A percentile compares a stretch with the other conserved stretches of the same genome.
Evolutionary conservation across 2,888 invertebrate species (phyloP).

Genomic region (Suillia variegata): DNA sequence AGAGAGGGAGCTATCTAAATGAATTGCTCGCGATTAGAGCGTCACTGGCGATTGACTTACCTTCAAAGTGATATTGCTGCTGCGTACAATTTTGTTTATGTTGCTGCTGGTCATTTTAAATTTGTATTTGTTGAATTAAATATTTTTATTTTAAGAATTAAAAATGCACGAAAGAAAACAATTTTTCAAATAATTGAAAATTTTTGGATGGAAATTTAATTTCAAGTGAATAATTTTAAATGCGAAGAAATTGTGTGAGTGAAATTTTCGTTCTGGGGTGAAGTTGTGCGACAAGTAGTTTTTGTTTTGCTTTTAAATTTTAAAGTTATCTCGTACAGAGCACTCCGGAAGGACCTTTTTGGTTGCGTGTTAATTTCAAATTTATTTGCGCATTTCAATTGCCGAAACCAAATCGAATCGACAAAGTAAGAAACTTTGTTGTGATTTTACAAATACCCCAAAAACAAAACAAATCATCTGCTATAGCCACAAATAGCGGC

Average conservation of each 20-base stretch:
- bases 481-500: no score
- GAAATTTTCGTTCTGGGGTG: no score
- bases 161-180: not conserved
- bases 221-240: not conserved
- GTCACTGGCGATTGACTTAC: conserved; percentile 26
- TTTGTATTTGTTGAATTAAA: conserved; percentile 1
- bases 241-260: no score
- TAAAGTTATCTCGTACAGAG: no score
- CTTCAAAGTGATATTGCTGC: conserved; percentile 37
- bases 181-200: conserved; percentile 3
- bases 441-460: no score
- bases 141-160: conserved; percentile 11
- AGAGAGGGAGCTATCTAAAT: not conserved
- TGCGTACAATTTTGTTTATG: conserved; percentile 39
- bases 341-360: not conserved
- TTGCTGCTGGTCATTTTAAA: conserved; percentile 36
- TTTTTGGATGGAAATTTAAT: conserved; percentile 2
- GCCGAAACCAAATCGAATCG: no score
- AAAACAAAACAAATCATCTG: no score
- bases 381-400: no score
- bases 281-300: no score
- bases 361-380: no score
- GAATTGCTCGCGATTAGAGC: not conserved
- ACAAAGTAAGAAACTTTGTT: no score
- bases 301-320: no score